A percentile compares a stretch with the other conserved stretches of the same genome.
Evolutionary conservation across 2,888 invertebrate species (phyloP).

Genomic region (Lapara coniferarum): DNA sequence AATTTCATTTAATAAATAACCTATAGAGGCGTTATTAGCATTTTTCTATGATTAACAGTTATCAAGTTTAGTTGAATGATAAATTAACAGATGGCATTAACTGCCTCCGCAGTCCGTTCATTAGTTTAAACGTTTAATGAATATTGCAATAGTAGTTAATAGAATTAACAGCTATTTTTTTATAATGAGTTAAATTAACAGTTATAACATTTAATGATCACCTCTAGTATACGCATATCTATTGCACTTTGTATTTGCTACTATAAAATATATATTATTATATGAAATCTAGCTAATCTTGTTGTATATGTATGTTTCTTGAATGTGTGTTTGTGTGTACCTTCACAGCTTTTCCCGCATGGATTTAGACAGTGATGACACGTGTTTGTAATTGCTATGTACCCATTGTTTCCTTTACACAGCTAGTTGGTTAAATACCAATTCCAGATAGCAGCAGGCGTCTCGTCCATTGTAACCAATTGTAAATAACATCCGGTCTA

Average conservation of each 20-base stretch:
- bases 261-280: neutral
- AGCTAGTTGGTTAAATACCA: neutral
- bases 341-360: slow-evolving; percentile 20
- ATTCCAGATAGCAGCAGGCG: neutral
- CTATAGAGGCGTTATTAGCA: no score
- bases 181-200: no score
- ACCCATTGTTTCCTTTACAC: slow-evolving; percentile 6
- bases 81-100: no score
- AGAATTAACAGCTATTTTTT: no score
- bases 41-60: no score
- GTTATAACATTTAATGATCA: no score
- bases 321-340: slow-evolving; percentile 20
- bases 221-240: slow-evolving; percentile 10
- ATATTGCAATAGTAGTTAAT: no score
- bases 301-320: slow-evolving; percentile 5
- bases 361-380: slow-evolving; percentile 4
- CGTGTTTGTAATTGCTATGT: neutral
- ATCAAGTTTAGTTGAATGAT: no score
- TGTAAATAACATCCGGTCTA: neutral
- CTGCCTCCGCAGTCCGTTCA: no score
- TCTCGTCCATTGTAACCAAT: neutral
- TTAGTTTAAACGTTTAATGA: no score
- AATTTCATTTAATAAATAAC: no score
- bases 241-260: slow-evolving; percentile 20
- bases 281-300: slow-evolving; percentile 7